These are phyloP conservation scores for Uloborus diversus DNA, from an alignment of 1,140 invertebrate species.

Conservation along the genomic window DNA sequence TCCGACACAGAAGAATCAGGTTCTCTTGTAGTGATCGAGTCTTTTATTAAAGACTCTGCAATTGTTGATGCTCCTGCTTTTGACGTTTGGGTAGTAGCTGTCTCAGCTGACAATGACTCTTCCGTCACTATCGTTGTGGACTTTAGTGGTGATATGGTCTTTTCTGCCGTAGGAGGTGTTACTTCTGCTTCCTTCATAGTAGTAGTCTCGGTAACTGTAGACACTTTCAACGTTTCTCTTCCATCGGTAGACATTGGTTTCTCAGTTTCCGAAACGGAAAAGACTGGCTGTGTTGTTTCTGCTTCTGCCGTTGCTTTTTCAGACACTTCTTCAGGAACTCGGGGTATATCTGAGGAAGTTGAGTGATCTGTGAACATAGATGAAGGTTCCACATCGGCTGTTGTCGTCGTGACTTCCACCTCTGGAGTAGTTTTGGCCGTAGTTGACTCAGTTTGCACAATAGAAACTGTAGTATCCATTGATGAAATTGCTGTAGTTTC, in stretches of 20 bases:
- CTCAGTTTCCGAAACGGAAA: too few species aligned
- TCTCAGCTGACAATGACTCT: too few species aligned
- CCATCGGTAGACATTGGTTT: too few species aligned
- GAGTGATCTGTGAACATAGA: too few species aligned
- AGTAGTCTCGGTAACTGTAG: background rate
- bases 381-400: background rate
- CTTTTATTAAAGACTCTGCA: background rate
- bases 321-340: background rate
- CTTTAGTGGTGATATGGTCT: too few species aligned
- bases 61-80: background rate
- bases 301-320: background rate
- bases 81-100: background rate
- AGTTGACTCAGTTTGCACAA: background rate
- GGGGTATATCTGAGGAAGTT: too few species aligned
- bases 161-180: background rate
- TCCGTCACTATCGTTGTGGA: too few species aligned
- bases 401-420: background rate
- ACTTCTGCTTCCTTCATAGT: background rate
- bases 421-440: constrained; percentile 2
- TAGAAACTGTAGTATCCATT: constrained; percentile 1
- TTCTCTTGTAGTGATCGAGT: background rate
- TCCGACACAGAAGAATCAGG: background rate
- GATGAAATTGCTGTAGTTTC: too few species aligned
- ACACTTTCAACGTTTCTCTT: background rate
- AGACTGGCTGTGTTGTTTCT: too few species aligned